Evolutionary conservation across 2,797 vertebrate species (phyloP).

Genomic region (Spondyliosoma cantharus): DNA sequence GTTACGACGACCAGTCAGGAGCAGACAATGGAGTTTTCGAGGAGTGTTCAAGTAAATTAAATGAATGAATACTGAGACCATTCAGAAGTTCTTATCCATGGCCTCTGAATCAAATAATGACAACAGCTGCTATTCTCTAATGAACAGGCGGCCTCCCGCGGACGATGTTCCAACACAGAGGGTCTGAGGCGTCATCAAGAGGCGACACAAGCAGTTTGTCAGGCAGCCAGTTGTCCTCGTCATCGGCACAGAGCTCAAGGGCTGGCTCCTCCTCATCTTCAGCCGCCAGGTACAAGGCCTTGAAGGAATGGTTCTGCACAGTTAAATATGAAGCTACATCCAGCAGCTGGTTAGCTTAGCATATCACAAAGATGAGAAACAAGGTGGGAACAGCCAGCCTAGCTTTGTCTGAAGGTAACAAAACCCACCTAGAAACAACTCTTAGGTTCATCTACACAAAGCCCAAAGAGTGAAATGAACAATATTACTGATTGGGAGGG

Average conservation of each 20-base stretch:
- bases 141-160: constrained; percentile 51
- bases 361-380: background rate
- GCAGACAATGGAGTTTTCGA: constrained; percentile 69
- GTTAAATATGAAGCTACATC: background rate
- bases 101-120: background rate
- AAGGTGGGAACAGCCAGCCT: background rate
- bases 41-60: constrained; percentile 66
- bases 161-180: constrained; percentile 37
- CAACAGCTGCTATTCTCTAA: constrained; percentile 9
- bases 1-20: constrained; percentile 40
- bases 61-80: background rate
- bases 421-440: background rate
- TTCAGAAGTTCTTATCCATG: background rate
- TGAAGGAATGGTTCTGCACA: background rate
- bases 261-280: constrained; percentile 66
- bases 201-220: constrained; percentile 57
- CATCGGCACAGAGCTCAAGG: constrained; percentile 69
- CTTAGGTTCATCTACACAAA: background rate
- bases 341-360: background rate
- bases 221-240: constrained; percentile 58
- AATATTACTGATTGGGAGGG: background rate
- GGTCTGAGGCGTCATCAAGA: constrained; percentile 50
- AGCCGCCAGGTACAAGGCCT: constrained; percentile 67
- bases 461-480: background rate
- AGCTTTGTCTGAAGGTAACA: background rate